Evolutionary conservation across 2,888 invertebrate genomes (phyloP).

Genomic region (Cactoblastis cactorum): DNA sequence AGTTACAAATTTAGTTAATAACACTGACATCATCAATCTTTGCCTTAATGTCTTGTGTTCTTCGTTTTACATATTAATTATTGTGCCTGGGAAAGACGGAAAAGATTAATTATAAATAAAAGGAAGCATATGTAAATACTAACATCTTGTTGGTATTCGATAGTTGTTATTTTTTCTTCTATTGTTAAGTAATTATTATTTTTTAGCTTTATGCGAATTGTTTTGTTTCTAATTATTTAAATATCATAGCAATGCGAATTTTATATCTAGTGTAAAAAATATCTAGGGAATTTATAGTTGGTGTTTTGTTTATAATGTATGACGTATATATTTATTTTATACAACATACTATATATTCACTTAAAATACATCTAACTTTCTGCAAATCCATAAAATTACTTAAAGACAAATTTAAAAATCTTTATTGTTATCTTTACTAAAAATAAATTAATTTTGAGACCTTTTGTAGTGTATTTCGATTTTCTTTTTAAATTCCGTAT

Average conservation of each 20-base stretch:
- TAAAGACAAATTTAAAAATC: too few species aligned
- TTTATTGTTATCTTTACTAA: too few species aligned
- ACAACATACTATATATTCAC: too few species aligned
- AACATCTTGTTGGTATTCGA: not conserved
- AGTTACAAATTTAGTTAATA: conserved; percentile 30
- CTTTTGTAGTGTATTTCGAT: too few species aligned
- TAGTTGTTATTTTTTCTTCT: not conserved
- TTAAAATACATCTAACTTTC: too few species aligned
- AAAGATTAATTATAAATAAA: conserved; percentile 15
- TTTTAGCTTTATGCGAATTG: not conserved
- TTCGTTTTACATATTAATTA: conserved; percentile 13
- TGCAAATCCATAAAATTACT: too few species aligned
- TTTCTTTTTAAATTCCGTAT: too few species aligned
- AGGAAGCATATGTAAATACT: conserved; percentile 13
- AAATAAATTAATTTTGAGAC: too few species aligned
- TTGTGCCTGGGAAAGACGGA: not conserved
- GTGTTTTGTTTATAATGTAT: too few species aligned
- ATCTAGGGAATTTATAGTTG: too few species aligned
- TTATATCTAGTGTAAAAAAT: not conserved
- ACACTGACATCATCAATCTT: conserved; percentile 23
- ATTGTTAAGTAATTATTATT: not conserved
- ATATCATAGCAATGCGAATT: not conserved
- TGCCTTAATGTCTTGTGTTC: conserved; percentile 12
- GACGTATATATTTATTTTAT: too few species aligned
- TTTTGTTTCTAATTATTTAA: not conserved